Base-by-base conservation (phyloP, 2,888 invertebrate species). In the Scelioninae gen. 2 region DNA sequence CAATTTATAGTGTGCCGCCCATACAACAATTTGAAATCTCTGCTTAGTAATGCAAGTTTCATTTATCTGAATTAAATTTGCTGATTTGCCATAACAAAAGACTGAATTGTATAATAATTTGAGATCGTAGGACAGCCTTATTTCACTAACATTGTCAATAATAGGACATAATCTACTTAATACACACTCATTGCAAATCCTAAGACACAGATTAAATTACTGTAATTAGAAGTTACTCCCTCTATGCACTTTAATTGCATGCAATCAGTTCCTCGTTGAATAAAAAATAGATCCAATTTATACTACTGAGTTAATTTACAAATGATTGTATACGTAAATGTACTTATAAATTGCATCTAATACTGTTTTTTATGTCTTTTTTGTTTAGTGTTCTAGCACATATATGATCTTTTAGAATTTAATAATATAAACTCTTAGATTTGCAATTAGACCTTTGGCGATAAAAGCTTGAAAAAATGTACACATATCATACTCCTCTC, bases 401-500 rank as follows among this genome's bases (percentile, higher is more conserved):
- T 31, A 13, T 52, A 25, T 31, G 16, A 28, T 13, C 9, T 7
- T 33, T 46, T 11, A n/a, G 6, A 58, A 55, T 31, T 63, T 4
- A 25, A 35, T 50, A 19, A 67, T 50, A 53, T 50, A 53, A 71
- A 69, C 18, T 63, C 48, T 60, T 71, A 68, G 41, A 76, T 69
- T 73, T 52, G 72, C 74, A 71, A 67, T 74, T 76, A 68, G 69
- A 75, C 73, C 73, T 74, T 76, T 78, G 76, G 73, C 76, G 76
- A 76, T 74, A 78, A 76, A 75, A 75, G 74, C 63, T 69, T 74
- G 61, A 68, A 58, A 73, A 74, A 71, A 55, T 72, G 48, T 76
- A 69, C 69, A 65, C 64, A 74, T 76, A 78, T 75, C 76, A 76
- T 74, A 76, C 75, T 74, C 73, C 37, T 71, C 11, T 57, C 57